Evolutionary conservation across 2,113 vertebrate genomes (phyloP), one percentile per base, ranked within the genome.

Genomic region (Halcyon senegalensis): DNA sequence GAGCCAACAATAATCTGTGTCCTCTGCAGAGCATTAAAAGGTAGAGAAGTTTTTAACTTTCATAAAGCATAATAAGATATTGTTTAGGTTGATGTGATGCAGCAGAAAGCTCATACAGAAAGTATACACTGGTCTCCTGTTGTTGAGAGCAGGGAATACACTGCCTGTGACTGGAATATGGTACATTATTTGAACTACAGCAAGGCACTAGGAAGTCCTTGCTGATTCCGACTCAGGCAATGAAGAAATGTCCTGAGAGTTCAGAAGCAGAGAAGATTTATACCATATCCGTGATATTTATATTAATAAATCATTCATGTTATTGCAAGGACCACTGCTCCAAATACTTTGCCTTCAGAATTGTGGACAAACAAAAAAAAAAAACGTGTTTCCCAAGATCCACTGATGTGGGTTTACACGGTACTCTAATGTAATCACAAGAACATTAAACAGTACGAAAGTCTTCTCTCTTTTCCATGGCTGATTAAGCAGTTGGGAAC

Each of bases 401-500:
- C 87, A 48, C 69, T 44, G 77, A 94, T 69, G 85, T 58, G 86
- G 92, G 94, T 89, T 95, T 93, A 91, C 97, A 74, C 7, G 13
- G 74, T 59, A 81, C 95, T 94, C 96, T 92, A 93, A 96, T 92
- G 96, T 96, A 97, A 98, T 97, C 95, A 94, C 86, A 89, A 95
- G 96, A 93, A 97, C 96, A 96, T 97, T 97, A 97, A 96, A 94
- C 92, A 89, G 91, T 89, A 82, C 73, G 50, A 87, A 94, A 93
- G 93, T 98, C 98, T 98, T 95, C 94, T 98, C 97, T 98, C 98
- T 97, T 98, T 97, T 98, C 98, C 98, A 97, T 96, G 98, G 97
- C 97, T 98, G 99, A 99, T 99, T 98, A 98, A 98, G 98, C 99
- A 97, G 98, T 92, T 97, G 98, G 98, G 98, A 99, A 97, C 96